These are phyloP conservation scores for Plebejus anna DNA, from an alignment of 2,888 invertebrate genomes.

Conservation along the genomic window DNA sequence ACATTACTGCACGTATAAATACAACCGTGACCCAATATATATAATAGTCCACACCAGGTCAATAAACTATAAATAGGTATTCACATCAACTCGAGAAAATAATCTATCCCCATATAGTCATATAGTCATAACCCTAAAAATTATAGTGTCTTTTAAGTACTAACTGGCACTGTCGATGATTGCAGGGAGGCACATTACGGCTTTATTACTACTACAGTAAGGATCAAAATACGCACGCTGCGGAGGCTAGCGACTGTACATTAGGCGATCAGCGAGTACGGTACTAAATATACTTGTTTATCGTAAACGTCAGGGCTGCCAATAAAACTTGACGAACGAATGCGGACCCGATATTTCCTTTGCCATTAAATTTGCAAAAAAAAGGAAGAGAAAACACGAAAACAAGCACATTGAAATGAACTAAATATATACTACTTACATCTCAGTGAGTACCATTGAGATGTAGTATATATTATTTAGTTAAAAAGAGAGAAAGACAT, in stretches of 20 bases:
- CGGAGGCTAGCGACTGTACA: not conserved
- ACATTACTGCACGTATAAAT: not conserved
- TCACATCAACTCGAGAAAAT: not conserved
- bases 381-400: too few species aligned
- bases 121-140: slow-evolving; percentile 2
- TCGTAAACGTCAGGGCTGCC: slow-evolving; percentile 27
- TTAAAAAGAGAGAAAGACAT: too few species aligned
- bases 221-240: not conserved
- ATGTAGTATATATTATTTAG: too few species aligned
- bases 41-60: not conserved
- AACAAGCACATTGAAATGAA: not conserved
- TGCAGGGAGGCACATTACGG: not conserved
- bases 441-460: too few species aligned
- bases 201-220: not conserved
- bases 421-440: not conserved
- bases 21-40: not conserved
- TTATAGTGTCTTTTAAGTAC: not conserved
- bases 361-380: slow-evolving; percentile 10
- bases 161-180: not conserved
- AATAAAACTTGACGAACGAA: slow-evolving; percentile 21
- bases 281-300: slow-evolving; percentile 23
- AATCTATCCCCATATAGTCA: not conserved
- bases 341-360: slow-evolving; percentile 3
- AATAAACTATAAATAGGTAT: slow-evolving; percentile 3
- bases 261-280: not conserved